Evolutionary conservation across 2,797 vertebrate species (phyloP), one percentile per base, ranked within the genome.

Genomic region (Pelobates cultripes): DNA sequence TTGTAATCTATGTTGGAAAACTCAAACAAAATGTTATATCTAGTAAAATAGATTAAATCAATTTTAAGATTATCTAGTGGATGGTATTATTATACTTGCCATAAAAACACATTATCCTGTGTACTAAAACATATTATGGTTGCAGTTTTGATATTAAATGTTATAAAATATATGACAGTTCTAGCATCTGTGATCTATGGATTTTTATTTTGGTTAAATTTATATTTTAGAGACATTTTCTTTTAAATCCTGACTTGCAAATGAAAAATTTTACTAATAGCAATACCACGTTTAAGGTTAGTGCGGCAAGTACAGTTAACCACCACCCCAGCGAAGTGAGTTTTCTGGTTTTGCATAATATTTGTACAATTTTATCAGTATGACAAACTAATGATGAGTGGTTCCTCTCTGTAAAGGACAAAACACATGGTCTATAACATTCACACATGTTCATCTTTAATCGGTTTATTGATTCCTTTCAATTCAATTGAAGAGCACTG

Each of bases 41-140:
- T 66, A 41, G 17, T 76, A 45, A 66, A 76, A 76, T 2, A 66
- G 61, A 64, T 64, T 14, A 64, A 64, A 64, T 64, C 61, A 64
- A 7, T 28, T 64, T n/a, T 64, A 64, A 64, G 61, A 64, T 64
- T 64, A 64, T 64, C 61, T 64, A 28, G 61, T 64, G 17, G 61
- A 64, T 64, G 28, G 61, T 64, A 28, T 40, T 91, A 89, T 90
- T 88, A 6, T n/a, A 64, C 8, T 64, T 64, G n/a, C 61, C 61
- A 64, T n/a, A 64, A 40, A 17, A 64, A 40, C 2, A 64, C 28
- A 7, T 64, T n/a, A 64, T 64, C n/a, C 3, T 10, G 17, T 64
- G 61, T 40, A 64, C 5, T 10, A 40, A 7, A 64, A 64, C 61
- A 40, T 40, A 64, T 40, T 64, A 64, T 64, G 61, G n/a, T 64